phyloP scores from a whole-genome alignment of 2,888 invertebrate species.

The Schizotus pectinicornis region DNA sequence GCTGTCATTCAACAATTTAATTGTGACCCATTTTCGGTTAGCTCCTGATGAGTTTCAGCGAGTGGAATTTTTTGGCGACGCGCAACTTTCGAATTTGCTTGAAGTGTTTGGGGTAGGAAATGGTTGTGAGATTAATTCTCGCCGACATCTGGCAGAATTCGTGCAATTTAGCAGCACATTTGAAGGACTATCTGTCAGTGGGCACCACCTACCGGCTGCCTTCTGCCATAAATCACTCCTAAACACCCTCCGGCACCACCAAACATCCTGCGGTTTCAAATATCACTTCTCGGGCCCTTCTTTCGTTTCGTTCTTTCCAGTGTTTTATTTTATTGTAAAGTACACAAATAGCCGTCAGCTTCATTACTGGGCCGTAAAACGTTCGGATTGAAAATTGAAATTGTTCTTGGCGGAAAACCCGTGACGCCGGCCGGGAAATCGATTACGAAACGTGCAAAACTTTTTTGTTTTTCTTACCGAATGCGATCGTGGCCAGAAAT shows the following conservation, averaged over 20 bases:
- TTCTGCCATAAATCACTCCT: slow-evolving; percentile 18
- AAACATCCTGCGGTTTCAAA: slow-evolving; percentile 25
- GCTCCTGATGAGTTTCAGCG: too few relatives aligned
- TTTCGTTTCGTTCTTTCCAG: neutral
- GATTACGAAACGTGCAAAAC: too few relatives aligned
- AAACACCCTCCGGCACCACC: slow-evolving; percentile 18
- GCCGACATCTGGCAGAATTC: slow-evolving; percentile 2
- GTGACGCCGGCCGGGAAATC: too few relatives aligned
- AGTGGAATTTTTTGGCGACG: too few relatives aligned
- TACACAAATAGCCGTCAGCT: slow-evolving; percentile 1
- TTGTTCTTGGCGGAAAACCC: too few relatives aligned
- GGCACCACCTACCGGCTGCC: slow-evolving; percentile 5
- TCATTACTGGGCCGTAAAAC: slow-evolving; percentile 17
- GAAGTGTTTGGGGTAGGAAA: too few relatives aligned
- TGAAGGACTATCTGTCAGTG: slow-evolving; percentile 6
- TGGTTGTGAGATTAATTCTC: slow-evolving; percentile 2
- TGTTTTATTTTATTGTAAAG: too few relatives aligned
- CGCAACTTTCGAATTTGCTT: too few relatives aligned
- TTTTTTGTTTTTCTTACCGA: slow-evolving; percentile 1
- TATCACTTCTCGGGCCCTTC: neutral
- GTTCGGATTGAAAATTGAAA: slow-evolving; percentile 1
- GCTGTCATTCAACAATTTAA: too few relatives aligned
- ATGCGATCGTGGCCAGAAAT: neutral
- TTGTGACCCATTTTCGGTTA: too few relatives aligned
- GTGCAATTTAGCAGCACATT: slow-evolving; percentile 14